These are phyloP conservation scores for Perca flavescens DNA, from an alignment of 2,113 vertebrate genomes.

Conservation along the genomic window DNA sequence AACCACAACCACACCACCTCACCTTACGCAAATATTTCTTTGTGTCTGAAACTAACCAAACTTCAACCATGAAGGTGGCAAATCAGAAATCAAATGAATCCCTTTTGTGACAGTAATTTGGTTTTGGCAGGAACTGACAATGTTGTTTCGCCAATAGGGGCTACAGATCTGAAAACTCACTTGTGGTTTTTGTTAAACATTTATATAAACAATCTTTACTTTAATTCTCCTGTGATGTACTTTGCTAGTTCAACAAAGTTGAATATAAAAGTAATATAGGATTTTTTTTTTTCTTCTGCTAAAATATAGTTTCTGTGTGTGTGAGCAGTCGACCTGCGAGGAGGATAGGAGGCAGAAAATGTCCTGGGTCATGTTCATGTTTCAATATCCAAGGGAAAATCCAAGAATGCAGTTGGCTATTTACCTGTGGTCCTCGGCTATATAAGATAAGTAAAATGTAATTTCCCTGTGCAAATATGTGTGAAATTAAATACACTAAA, in stretches of 20 bases:
- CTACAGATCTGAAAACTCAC: neutral
- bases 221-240: neutral
- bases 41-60: too few relatives aligned
- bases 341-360: slow-evolving; percentile 36
- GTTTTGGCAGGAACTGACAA: neutral
- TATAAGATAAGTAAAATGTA: slow-evolving; percentile 85
- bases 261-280: neutral
- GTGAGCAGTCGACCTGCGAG: slow-evolving; percentile 36
- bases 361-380: slow-evolving; percentile 61
- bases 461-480: slow-evolving; percentile 86
- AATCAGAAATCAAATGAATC: too few relatives aligned
- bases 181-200: too few relatives aligned
- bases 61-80: too few relatives aligned
- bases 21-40: too few relatives aligned
- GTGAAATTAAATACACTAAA: slow-evolving; percentile 86
- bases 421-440: slow-evolving; percentile 75
- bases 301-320: slow-evolving; percentile 12
- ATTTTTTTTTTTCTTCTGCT: neutral
- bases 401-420: slow-evolving; percentile 62
- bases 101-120: too few relatives aligned
- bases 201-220: neutral
- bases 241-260: neutral
- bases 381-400: slow-evolving; percentile 67
- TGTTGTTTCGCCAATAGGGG: neutral
- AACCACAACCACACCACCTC: too few relatives aligned